Evolutionary conservation across 2,888 invertebrate genomes (phyloP).

Genomic region (Petrolisthes manimaculis): DNA sequence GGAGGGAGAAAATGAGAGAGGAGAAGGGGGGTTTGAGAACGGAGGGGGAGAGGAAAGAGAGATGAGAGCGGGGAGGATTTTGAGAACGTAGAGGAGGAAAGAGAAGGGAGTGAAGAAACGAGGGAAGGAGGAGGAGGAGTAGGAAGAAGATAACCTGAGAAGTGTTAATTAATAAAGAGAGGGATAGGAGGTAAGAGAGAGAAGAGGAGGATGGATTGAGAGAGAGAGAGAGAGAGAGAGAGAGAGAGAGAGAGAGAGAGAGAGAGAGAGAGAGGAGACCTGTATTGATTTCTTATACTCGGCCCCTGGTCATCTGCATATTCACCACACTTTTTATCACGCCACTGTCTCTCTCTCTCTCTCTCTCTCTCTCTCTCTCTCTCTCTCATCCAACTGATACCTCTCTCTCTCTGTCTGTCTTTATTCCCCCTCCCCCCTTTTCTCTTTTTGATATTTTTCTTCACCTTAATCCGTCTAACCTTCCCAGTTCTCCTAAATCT

Average conservation of each 20-base stretch:
- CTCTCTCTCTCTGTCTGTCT: slow-evolving; percentile 3
- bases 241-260: neutral
- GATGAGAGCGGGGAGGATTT: neutral
- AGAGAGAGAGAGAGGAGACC: slow-evolving; percentile 36
- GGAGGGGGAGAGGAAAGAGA: slow-evolving; percentile 10
- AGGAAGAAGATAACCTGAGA: neutral
- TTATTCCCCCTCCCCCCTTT: neutral
- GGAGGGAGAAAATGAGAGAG: slow-evolving; percentile 16
- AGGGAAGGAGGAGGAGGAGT: slow-evolving; percentile 5
- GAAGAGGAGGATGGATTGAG: neutral
- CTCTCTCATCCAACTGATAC: slow-evolving; percentile 7
- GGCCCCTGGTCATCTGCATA: slow-evolving; percentile 66
- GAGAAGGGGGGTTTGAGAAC: slow-evolving; percentile 15
- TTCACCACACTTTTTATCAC: slow-evolving; percentile 64
- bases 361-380: slow-evolving; percentile 17
- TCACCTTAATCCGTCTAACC: too few relatives aligned
- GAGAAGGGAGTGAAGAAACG: slow-evolving; percentile 12
- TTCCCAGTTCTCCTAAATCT: neutral
- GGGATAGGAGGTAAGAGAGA: neutral
- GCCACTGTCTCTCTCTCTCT: slow-evolving; percentile 56
- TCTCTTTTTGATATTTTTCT: neutral
- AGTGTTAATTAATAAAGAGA: too few relatives aligned
- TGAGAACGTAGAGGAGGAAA: slow-evolving; percentile 12
- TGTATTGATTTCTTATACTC: slow-evolving; percentile 62
- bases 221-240: neutral